phyloP scores from a whole-genome alignment of 2,888 invertebrate species.

The Drosophila multiciliata region DNA sequence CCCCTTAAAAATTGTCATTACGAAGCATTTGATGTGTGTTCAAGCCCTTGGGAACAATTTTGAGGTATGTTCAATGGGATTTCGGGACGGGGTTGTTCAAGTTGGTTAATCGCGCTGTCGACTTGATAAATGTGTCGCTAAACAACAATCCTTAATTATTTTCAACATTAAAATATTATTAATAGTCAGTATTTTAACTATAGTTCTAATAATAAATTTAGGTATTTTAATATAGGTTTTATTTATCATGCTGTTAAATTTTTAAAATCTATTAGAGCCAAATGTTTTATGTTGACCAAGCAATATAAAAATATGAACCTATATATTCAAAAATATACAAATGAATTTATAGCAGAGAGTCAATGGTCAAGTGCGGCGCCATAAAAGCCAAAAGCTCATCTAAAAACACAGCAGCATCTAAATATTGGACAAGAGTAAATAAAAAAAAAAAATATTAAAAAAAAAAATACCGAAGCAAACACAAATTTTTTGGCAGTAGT shows the following conservation, averaged over 20 bases:
- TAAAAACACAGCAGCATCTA: slow-evolving; percentile 56
- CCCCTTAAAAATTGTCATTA: slow-evolving; percentile 61
- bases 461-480: slow-evolving; percentile 49
- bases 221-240: not conserved
- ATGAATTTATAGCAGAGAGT: slow-evolving; percentile 16
- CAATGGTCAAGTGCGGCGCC: slow-evolving; percentile 48
- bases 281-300: slow-evolving; percentile 21
- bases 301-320: slow-evolving; percentile 16
- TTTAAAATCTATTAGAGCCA: slow-evolving; percentile 14
- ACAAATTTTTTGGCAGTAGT: slow-evolving; percentile 71
- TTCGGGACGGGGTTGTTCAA: slow-evolving; percentile 16
- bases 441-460: slow-evolving; percentile 29
- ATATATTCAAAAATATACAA: slow-evolving; percentile 3
- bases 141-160: not conserved
- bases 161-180: no score
- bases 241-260: not conserved
- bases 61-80: slow-evolving; percentile 52
- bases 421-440: slow-evolving; percentile 58
- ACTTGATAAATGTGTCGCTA: slow-evolving; percentile 29
- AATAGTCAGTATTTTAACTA: not conserved
- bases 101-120: slow-evolving; percentile 16
- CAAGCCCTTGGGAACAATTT: slow-evolving; percentile 63
- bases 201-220: not conserved
- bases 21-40: slow-evolving; percentile 44
- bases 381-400: slow-evolving; percentile 45